Base-by-base conservation (phyloP, 2,888 invertebrate genomes). In the Iselma pallidipennis region DNA sequence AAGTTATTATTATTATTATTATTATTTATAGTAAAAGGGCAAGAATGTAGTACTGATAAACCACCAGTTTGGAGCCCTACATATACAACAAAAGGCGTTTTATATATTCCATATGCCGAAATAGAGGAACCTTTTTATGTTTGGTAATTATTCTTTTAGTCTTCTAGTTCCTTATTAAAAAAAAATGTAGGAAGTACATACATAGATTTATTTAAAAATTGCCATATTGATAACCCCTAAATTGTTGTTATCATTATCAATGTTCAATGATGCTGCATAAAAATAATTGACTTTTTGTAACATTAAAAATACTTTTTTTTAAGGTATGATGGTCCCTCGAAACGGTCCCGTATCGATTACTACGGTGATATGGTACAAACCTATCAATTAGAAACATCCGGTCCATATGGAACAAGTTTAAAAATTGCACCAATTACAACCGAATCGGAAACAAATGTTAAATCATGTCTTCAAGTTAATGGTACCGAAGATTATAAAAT, bases 291-390 rank as follows among this genome's bases (percentile, higher is more conserved):
- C 29, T 49, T 53, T 57, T 21, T 37, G 50, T 26, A 49, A 19
- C n/a, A n/a, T n/a, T n/a, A n/a, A n/a, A n/a, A n/a, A n/a, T n/a
- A 42, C 1, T 4, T 42, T 19, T 5, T 4, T 10, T 14, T 4
- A 14, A 87, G 87, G 87, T 95, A 86, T 72, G 95, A 97, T 83
- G 86, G 83, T 26, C 83, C 84, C 4, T 86, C 87, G 56, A 88
- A 88, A 58, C 89, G 88, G 61, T 95, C 95, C 45, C 88, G 97
- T 50, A 93, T 98, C 64, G 97, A 97, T 81, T 98, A 96, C 78
- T 98, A 98, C 82, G 95, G 94, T 65, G 92, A 91, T 79, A 93
- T 95, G 91, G 95, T 95, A n/a, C 91, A 92, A 80, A 97, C 96
- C 0, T 94, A 92, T 74, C 96, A 96, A 82, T 78, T 95, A 25